Conservation (phyloP, 2,113 vertebrate species). For the Silurus meridionalis region DNA sequence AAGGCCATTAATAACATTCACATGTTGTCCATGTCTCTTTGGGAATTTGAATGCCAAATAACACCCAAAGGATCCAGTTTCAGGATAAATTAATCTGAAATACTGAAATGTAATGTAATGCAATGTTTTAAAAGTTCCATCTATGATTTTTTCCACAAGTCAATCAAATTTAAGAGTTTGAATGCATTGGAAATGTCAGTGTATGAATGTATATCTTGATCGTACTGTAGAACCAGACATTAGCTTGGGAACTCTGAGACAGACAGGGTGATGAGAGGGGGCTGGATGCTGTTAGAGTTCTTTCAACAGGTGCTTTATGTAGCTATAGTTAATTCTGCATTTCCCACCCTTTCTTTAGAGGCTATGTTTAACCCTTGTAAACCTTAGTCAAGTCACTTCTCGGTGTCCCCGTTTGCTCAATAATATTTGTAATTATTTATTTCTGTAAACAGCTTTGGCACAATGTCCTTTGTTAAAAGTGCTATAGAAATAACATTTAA, state of each 20-base stretch:
- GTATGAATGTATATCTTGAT: not conserved
- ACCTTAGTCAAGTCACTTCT: not conserved
- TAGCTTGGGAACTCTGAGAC: slow-evolving; percentile 27
- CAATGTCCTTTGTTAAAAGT: no score
- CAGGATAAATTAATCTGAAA: not conserved
- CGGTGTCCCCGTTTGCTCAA: slow-evolving; percentile 25
- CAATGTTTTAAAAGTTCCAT: not conserved
- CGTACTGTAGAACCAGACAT: not conserved
- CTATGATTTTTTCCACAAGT: not conserved
- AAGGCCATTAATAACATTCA: not conserved
- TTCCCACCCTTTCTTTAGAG: slow-evolving; percentile 34
- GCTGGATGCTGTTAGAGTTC: slow-evolving; percentile 57
- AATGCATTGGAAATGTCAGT: not conserved
- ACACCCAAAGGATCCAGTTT: not conserved
- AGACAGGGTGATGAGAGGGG: slow-evolving; percentile 53
- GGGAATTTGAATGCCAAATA: not conserved
- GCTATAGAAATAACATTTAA: no score
- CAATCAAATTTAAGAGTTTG: not conserved
- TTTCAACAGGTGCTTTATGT: slow-evolving; percentile 70
- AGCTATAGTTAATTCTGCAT: slow-evolving; percentile 62
- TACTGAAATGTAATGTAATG: not conserved
- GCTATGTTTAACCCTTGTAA: slow-evolving; percentile 42
- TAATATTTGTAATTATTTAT: not conserved
- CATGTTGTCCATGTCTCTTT: not conserved
- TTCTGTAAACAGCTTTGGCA: no score